Evolutionary conservation across 2,888 invertebrate species (phyloP), one percentile per base, ranked within the genome.

Genomic region (Drosophila buzzatii): DNA sequence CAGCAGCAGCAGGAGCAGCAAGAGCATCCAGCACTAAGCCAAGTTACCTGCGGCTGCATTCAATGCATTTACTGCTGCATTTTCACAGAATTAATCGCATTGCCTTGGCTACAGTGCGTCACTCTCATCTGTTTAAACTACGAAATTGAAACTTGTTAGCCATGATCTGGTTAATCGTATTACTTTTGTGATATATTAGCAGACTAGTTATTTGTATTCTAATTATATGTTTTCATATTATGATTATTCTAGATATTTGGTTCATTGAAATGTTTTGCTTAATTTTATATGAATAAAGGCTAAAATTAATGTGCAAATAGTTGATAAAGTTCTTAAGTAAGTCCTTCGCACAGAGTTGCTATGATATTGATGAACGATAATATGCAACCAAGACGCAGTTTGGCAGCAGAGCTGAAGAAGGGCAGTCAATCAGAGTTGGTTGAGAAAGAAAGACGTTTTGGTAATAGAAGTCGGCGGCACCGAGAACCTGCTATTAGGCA

Each of bases 31-130:
- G 51, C 33, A 49, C n/a, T 49, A 9, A 4, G 27, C 31, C n/a
- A 51, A 6, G 14, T 12, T 51, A 7, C 33, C 56, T 63, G 56
- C 39, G 57, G 39, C 45, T 33, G 33, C 56, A n/a, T 16, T 23
- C 20, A 37, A 35, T 16, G 20, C 52, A 52, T 23, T 27, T 27
- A 47, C 37, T 16, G 20, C 23, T 37, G 10, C 39, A 33, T 14
- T 27, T 12, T n/a, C n/a, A 39, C 16, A 12, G 8, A 18, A 8
- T 33, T 33, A 33, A 33, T 47, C 27, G 27, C 47, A 47, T 51
- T 33, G 51, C 51, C 33, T 18, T 12, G n/a, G n/a, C n/a, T n/a
- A 9, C 27, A 49, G n/a, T 10, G 5, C 2, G n/a, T n/a, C 12
- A 27, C 16, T 27, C 16, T 27, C 10, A 49, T 31, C n/a, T 49